These are phyloP conservation scores for Herminia tarsipennalis DNA, from an alignment of 2,888 invertebrate species.

Conservation along the genomic window DNA sequence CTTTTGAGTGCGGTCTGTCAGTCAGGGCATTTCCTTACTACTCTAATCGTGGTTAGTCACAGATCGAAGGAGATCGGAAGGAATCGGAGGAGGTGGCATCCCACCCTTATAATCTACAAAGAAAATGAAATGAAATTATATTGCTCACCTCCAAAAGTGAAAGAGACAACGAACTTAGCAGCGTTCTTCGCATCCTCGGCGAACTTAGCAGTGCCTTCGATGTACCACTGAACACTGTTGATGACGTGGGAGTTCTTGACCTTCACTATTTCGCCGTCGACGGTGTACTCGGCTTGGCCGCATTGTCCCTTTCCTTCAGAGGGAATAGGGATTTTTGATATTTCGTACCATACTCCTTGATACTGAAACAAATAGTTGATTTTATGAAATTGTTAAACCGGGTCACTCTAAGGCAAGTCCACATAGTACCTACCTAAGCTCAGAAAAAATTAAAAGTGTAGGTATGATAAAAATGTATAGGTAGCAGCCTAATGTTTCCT, in stretches of 20 bases:
- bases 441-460: no score
- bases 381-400: background rate
- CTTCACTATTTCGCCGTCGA: slow-evolving; percentile 68
- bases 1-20: no score
- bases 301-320: slow-evolving; percentile 86
- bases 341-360: slow-evolving; percentile 88
- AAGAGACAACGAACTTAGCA: slow-evolving; percentile 70
- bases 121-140: background rate
- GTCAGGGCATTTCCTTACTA: no score
- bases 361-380: slow-evolving; percentile 69
- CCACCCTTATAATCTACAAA: no score
- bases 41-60: no score
- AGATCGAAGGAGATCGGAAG: no score
- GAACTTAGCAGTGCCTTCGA: slow-evolving; percentile 69
- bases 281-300: slow-evolving; percentile 85
- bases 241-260: slow-evolving; percentile 70
- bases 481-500: no score
- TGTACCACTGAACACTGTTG: slow-evolving; percentile 58
- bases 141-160: slow-evolving; percentile 67
- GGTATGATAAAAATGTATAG: no score
- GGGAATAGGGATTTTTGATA: slow-evolving; percentile 85
- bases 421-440: no score
- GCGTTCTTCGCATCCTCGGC: slow-evolving; percentile 74
- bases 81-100: no score
- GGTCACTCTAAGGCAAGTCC: no score